Base-by-base conservation (phyloP, 2,888 invertebrate genomes). In the Andrena bucephala region DNA sequence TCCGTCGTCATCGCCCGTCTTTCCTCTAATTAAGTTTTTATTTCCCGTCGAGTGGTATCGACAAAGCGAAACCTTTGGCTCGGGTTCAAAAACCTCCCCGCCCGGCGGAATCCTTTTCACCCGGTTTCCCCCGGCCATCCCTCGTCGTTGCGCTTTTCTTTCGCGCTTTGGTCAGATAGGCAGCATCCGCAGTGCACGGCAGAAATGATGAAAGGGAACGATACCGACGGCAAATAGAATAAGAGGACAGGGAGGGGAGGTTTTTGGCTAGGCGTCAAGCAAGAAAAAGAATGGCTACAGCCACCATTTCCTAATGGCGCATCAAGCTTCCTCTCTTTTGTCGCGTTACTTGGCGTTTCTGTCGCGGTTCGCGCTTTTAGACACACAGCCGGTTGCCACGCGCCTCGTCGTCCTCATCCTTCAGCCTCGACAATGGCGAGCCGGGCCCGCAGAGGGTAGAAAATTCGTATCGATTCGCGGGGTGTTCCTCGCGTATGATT, bases 191-290 rank as follows among this genome's bases (percentile, higher is more conserved):
- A n/a, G 24, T 16, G 54, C 67, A n/a, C 65, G 52, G 27, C 8
- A 29, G 31, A 65, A 63, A 60, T 7, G 77, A 76, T 52, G 52
- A 77, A 70, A 60, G 66, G 62, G 80, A 57, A 42, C 20, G 59
- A 66, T 42, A 66, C 63, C 33, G n/a, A 24, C 27, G 60, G 27
- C 7, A 71, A 62, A 71, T 33, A 54, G 62, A 48, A 81, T 42
- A 52, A 81, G 33, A 31, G 48, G 66, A 20, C 20, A 33, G 69
- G 52, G 20, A 3, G 62, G 33, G 62, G 54, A 10, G 74, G 69
- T 10, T 69, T 83, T 84, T 84, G 85, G 85, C 84, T 24, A 7
- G 8, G 62, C 60, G 69, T 84, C 85, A 84, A 76, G 31, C 33
- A 36, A 70, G 60, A 63, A 50, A 66, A 52, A 54, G 62, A 66